phyloP scores from a whole-genome alignment of 2,113 vertebrate species.

The Miniopterus natalensis region DNA sequence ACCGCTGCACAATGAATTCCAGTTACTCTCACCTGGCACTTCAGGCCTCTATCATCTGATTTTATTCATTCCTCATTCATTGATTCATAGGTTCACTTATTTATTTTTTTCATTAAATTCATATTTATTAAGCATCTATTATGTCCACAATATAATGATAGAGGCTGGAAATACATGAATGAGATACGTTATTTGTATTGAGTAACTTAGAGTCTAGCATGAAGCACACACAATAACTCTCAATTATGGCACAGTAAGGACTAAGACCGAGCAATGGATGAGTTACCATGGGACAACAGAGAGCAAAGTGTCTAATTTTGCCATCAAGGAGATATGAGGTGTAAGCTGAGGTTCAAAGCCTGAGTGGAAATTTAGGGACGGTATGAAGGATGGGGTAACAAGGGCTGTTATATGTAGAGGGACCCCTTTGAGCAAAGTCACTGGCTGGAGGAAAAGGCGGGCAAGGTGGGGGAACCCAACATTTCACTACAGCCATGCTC shows the following conservation, averaged over 20 bases:
- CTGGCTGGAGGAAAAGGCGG: neutral
- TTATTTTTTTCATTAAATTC: conserved; percentile 12
- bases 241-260: neutral
- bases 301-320: neutral
- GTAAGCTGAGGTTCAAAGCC: neutral
- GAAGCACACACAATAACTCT: neutral
- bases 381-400: neutral
- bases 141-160: neutral
- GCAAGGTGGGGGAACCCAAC: neutral
- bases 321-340: neutral
- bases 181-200: neutral
- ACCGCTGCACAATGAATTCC: neutral
- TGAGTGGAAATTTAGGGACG: neutral
- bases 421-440: neutral
- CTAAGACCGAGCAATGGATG: neutral
- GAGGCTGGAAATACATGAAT: neutral
- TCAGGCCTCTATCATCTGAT: neutral
- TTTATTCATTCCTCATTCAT: neutral
- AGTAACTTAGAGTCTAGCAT: neutral
- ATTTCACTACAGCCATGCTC: fast-evolving
- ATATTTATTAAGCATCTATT: conserved; percentile 32
- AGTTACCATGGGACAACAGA: neutral
- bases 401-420: neutral
- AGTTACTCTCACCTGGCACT: neutral
- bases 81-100: neutral